These are phyloP conservation scores for Trissolcus basalis DNA, from an alignment of 1,140 invertebrate species.

Conservation along the genomic window DNA sequence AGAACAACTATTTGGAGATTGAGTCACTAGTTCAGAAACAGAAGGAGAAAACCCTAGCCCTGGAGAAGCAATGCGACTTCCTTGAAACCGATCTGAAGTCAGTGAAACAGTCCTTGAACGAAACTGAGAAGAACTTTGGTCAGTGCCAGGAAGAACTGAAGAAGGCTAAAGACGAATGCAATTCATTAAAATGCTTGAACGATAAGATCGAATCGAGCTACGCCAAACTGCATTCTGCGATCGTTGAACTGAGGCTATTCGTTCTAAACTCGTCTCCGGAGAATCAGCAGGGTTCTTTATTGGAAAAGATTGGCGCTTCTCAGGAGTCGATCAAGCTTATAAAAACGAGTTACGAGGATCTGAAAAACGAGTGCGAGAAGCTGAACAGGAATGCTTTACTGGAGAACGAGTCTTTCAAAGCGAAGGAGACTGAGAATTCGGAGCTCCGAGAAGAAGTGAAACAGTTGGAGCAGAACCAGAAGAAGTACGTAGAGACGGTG, in stretches of 20 bases:
- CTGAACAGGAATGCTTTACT: conserved; percentile 24
- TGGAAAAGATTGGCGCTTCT: conserved; percentile 10
- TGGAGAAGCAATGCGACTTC: conserved; percentile 11
- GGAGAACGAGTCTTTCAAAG: conserved; percentile 40
- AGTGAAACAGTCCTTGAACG: conserved; percentile 11
- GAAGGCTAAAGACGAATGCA: conserved; percentile 5
- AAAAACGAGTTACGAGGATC: conserved; percentile 31
- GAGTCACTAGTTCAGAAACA: conserved; percentile 30
- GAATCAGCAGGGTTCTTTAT: background rate
- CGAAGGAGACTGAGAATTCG: conserved; percentile 27
- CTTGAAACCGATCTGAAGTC: conserved; percentile 13
- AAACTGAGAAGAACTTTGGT: conserved; percentile 6
- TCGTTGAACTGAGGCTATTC: conserved; percentile 10
- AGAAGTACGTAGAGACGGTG: conserved; percentile 50
- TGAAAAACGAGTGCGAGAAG: conserved; percentile 1
- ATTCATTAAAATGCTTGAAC: conserved; percentile 1
- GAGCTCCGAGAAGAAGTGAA: conserved; percentile 39
- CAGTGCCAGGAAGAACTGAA: conserved; percentile 21
- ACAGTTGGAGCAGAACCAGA: conserved; percentile 33
- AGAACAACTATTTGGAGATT: conserved; percentile 12
- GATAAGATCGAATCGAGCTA: conserved; percentile 9
- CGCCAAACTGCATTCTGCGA: conserved; percentile 1
- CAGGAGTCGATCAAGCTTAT: background rate
- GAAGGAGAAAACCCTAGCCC: background rate
- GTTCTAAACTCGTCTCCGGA: too few relatives aligned